A percentile compares a stretch with the other conserved stretches of the same genome.
Evolutionary conservation across 2,113 vertebrate species (phyloP).

Genomic region (Ailurus styani): DNA sequence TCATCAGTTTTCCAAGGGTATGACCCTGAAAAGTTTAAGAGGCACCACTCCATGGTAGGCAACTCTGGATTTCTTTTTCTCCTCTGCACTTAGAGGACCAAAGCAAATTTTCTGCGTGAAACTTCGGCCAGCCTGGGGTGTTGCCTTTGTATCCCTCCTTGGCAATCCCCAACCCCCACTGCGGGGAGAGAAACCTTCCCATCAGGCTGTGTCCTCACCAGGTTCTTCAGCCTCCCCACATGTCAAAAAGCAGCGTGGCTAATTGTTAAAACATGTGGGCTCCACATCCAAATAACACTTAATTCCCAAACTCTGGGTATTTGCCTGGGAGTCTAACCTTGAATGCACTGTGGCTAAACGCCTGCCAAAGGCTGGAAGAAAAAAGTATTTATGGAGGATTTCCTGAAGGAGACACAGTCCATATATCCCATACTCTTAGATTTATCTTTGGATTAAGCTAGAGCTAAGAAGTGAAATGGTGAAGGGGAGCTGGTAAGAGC

Average conservation of each 20-base stretch:
- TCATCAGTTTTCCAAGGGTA: background rate
- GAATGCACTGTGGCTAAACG: conserved; percentile 23
- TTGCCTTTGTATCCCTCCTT: background rate
- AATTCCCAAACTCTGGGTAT: background rate
- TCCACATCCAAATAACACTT: background rate
- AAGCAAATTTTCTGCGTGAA: background rate
- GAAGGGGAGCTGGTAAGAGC: conserved; percentile 7
- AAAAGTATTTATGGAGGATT: conserved; percentile 51
- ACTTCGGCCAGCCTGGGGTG: background rate
- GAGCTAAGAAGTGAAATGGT: conserved; percentile 44
- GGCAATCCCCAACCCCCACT: too few species aligned
- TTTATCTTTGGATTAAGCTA: conserved; percentile 55
- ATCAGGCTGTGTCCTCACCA: background rate
- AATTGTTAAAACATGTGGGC: conserved; percentile 16
- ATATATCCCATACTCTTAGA: conserved; percentile 23
- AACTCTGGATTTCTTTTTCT: background rate
- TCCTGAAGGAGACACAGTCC: conserved; percentile 43
- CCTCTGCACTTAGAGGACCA: background rate
- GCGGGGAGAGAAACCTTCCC: background rate
- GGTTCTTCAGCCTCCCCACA: background rate
- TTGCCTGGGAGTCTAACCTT: conserved; percentile 19
- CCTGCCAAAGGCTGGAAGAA: conserved; percentile 10
- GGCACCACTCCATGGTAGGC: background rate
- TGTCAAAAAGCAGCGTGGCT: background rate
- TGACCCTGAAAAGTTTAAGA: background rate